Conservation (phyloP, 92 coral and sea anemone genomes). For the Porites cylindrica region DNA sequence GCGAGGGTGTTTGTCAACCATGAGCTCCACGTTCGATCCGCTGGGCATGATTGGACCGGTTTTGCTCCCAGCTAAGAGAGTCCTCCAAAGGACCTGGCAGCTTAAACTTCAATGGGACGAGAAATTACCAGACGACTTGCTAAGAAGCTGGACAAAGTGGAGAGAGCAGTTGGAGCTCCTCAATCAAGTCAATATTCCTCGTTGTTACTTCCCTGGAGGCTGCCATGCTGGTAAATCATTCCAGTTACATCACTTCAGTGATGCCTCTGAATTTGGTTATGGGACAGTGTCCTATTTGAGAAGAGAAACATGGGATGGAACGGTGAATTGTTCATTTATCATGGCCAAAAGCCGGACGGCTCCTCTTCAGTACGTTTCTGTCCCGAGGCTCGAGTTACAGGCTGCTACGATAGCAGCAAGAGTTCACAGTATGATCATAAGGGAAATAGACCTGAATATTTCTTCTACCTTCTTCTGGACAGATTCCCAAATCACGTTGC, state of each 20-base stretch:
- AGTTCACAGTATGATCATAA: conserved; percentile 46
- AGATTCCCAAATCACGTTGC: conserved; percentile 51
- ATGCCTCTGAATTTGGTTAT: conserved; percentile 70
- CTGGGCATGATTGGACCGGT: conserved; percentile 9
- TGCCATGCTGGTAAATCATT: conserved; percentile 23
- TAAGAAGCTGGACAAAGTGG: conserved; percentile 60
- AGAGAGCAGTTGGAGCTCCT: conserved; percentile 52
- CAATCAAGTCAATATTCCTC: conserved; percentile 49
- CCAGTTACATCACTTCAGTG: conserved; percentile 69
- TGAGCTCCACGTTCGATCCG: conserved; percentile 67
- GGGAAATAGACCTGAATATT: conserved; percentile 49
- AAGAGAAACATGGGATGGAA: conserved; percentile 43
- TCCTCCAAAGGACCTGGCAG: conserved; percentile 72
- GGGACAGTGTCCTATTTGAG: conserved; percentile 70
- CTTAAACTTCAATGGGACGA: conserved; percentile 67
- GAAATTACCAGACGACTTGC: conserved; percentile 46
- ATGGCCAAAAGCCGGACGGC: conserved; percentile 72
- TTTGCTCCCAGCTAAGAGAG: not conserved
- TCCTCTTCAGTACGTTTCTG: conserved; percentile 66
- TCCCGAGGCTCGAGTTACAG: conserved; percentile 4
- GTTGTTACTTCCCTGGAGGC: conserved; percentile 52
- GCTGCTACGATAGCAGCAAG: conserved; percentile 69
- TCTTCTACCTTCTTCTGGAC: conserved; percentile 61
- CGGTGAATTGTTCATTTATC: conserved; percentile 48
- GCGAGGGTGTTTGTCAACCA: conserved; percentile 46